phyloP scores from a whole-genome alignment of 1,140 invertebrate species.

The Chrysomallon squamiferum region DNA sequence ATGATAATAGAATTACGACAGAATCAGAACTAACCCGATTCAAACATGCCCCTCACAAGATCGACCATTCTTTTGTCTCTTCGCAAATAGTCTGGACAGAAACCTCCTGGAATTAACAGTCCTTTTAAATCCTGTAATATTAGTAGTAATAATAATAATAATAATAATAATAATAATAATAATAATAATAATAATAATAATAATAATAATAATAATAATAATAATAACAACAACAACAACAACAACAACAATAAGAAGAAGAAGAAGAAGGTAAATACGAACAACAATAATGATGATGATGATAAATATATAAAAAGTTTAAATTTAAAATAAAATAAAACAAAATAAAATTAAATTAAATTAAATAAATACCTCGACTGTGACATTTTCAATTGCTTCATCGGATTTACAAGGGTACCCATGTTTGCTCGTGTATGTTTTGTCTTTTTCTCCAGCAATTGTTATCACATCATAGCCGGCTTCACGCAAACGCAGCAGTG shows the following conservation, averaged over 20 bases:
- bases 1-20: no score
- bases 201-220: no score
- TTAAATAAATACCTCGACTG: neutral
- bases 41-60: constrained; percentile 40
- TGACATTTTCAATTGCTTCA: constrained; percentile 2
- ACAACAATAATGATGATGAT: no score
- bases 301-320: no score
- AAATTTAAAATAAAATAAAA: no score
- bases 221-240: no score
- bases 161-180: constrained; percentile 10
- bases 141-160: constrained; percentile 6
- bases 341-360: no score
- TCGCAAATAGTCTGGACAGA: constrained; percentile 53
- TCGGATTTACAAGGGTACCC: neutral
- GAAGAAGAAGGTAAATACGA: no score
- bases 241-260: no score
- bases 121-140: constrained; percentile 39
- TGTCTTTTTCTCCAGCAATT: neutral
- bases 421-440: constrained; percentile 1
- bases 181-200: no score
- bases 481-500: neutral
- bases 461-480: neutral
- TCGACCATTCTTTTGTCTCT: constrained; percentile 48
- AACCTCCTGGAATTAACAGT: constrained; percentile 56
- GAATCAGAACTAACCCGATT: constrained; percentile 38